Evolutionary conservation across 2,113 vertebrate genomes (phyloP), one percentile per base, ranked within the genome.

Genomic region (Catharus minimus): DNA sequence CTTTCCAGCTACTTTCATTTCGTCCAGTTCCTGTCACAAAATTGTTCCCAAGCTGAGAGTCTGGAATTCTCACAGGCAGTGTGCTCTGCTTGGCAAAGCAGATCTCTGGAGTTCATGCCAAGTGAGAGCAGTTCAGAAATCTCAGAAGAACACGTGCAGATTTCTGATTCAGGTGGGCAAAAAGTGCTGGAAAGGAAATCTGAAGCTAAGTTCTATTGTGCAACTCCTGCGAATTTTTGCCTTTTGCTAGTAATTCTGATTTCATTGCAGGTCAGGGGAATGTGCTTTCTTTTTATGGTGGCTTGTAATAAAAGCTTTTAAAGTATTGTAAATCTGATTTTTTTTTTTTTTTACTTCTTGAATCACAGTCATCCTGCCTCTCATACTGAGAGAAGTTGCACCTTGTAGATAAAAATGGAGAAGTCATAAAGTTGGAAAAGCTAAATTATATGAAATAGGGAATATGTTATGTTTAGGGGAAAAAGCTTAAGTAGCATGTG

Each of bases 161-260:
- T 79, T 82, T 76, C 91, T 87, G 79, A 72, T 76, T 86, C 82
- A 93, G 79, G 82, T 88, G 30, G 14, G 72, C 81, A 36, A 73
- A 75, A 85, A n/a, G 27, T 0, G 0, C 44, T 73, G 58, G 62
- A 60, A 82, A 80, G 67, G 62, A 64, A 85, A 82, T 17, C 49
- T 17, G 18, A 72, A 79, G 33, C 3, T 56, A 30, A 64, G 19
- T 10, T 10, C 32, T 55, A 5, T 26, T 50, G 38, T 50, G 28
- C 26, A 38, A 20, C 5, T 87, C 28, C 20, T 22, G 3, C 39
- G 32, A 83, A 26, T 36, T 57, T 86, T 84, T 66, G 19, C 5
- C 27, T n/a, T 38, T 56, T 43, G 6, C 10, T 41, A 28, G 9
- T 33, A 36, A 26, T 50, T 47, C n/a, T 28, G 61, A 58, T 66